phyloP scores from a whole-genome alignment of 2,797 vertebrate genomes.

The Chanos chanos region DNA sequence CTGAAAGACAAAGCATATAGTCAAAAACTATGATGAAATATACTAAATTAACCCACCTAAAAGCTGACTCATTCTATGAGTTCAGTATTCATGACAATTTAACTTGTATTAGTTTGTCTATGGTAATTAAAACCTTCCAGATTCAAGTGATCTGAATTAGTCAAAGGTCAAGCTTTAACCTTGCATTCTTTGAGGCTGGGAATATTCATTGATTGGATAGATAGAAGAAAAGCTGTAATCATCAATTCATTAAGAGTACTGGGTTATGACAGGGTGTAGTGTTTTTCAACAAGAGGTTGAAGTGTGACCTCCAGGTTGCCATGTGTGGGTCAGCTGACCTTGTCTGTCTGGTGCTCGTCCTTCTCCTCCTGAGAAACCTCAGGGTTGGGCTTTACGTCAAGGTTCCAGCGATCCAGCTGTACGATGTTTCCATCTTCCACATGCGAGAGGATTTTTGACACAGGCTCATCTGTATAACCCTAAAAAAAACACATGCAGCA shows the following conservation, averaged over 20 bases:
- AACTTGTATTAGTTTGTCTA: no score
- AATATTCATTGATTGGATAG: no score
- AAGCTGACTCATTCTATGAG: no score
- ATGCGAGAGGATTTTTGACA: slow-evolving; percentile 83
- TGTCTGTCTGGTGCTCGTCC: slow-evolving; percentile 82
- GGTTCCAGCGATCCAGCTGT: slow-evolving; percentile 83
- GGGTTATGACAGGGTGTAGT: no score
- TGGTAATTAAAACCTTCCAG: no score
- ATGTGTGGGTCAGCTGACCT: slow-evolving; percentile 62
- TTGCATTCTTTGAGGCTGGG: no score
- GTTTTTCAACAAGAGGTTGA: no score
- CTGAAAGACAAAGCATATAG: slow-evolving; percentile 49
- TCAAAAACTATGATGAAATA: neutral
- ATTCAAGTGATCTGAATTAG: no score
- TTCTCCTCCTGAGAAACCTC: slow-evolving; percentile 74
- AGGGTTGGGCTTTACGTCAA: slow-evolving; percentile 74
- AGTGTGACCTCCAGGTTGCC: neutral
- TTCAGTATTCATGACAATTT: no score
- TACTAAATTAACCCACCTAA: neutral
- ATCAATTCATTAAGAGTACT: no score
- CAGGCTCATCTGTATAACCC: slow-evolving; percentile 85
- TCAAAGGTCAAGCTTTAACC: no score
- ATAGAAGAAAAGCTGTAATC: no score
- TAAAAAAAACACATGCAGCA: slow-evolving; percentile 37
- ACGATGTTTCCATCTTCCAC: slow-evolving; percentile 86